phyloP scores from a whole-genome alignment of 2,113 vertebrate species.

The Hyperopisus bebe region DNA sequence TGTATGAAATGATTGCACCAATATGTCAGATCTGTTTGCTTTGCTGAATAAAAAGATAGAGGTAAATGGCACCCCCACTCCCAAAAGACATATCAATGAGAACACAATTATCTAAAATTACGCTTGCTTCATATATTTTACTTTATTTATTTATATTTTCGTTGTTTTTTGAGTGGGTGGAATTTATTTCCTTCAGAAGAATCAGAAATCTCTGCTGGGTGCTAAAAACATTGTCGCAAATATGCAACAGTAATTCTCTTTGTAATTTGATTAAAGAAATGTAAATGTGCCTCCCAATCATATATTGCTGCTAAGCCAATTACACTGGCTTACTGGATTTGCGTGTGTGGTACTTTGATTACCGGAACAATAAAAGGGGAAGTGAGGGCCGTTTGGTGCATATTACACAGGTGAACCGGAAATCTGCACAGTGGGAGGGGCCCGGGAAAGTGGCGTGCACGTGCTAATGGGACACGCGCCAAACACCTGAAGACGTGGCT shows the following conservation, averaged over 20 bases:
- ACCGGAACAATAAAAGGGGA: conserved; percentile 7
- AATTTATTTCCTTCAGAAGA: conserved; percentile 19
- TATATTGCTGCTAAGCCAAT: conserved; percentile 20
- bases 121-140: conserved; percentile 1
- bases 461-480: not conserved
- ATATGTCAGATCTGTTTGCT: conserved; percentile 11
- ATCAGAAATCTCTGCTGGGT: conserved; percentile 14
- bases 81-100: not conserved
- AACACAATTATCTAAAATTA: conserved; percentile 24
- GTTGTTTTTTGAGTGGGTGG: conserved; percentile 14
- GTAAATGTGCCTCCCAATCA: conserved; percentile 20
- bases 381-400: not conserved
- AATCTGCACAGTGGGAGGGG: not conserved
- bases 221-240: conserved; percentile 16
- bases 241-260: conserved; percentile 15
- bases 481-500: not conserved
- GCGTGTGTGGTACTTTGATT: conserved; percentile 20
- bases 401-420: conserved; percentile 1
- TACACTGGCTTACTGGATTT: conserved; percentile 19
- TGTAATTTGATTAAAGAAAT: conserved; percentile 26
- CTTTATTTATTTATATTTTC: conserved; percentile 6
- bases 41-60: not conserved
- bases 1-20: not conserved
- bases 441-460: not conserved
- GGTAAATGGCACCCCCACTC: not conserved